Conservation (phyloP, 2,888 invertebrate species). For the Mesochorus sp. region DNA sequence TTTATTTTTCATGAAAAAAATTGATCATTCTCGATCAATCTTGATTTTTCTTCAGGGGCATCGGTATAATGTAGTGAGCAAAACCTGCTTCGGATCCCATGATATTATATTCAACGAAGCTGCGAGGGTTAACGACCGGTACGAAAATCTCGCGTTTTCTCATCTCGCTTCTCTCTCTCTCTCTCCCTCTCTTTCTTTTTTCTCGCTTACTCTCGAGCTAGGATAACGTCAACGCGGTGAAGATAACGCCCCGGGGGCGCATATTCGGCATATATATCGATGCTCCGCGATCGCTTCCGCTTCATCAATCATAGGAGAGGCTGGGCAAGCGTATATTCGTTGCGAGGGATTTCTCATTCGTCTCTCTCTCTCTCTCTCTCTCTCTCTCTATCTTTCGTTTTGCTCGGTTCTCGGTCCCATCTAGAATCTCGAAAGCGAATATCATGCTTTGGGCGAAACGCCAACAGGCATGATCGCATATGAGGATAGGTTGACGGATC, state of each 20-base stretch:
- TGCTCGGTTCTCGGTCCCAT: background rate
- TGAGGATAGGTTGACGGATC: constrained; percentile 47
- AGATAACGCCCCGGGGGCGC: constrained; percentile 48
- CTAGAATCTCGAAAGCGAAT: constrained; percentile 20
- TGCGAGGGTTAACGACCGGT: constrained; percentile 15
- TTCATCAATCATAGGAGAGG: constrained; percentile 59
- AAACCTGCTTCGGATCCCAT: background rate
- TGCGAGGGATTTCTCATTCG: constrained; percentile 51
- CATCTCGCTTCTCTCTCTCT: background rate
- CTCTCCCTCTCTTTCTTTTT: background rate
- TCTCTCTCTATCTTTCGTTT: background rate
- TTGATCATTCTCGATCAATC: background rate
- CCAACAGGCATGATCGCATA: constrained; percentile 40
- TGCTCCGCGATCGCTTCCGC: constrained; percentile 57
- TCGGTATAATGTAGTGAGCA: background rate
- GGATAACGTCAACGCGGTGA: constrained; percentile 49
- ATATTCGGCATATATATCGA: constrained; percentile 45
- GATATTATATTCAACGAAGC: constrained; percentile 17
- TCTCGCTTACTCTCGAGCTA: constrained; percentile 6
- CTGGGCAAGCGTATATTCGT: constrained; percentile 19
- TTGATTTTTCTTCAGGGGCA: constrained; percentile 1
- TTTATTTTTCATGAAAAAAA: constrained; percentile 4
- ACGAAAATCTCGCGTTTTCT: constrained; percentile 20
- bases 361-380: constrained; percentile 16
- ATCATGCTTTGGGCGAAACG: constrained; percentile 48